Percentiles rank a stretch among this genome's conserved stretches.
phyloP scores from a whole-genome alignment of 2,113 vertebrate species.

The Corapipo altera region DNA sequence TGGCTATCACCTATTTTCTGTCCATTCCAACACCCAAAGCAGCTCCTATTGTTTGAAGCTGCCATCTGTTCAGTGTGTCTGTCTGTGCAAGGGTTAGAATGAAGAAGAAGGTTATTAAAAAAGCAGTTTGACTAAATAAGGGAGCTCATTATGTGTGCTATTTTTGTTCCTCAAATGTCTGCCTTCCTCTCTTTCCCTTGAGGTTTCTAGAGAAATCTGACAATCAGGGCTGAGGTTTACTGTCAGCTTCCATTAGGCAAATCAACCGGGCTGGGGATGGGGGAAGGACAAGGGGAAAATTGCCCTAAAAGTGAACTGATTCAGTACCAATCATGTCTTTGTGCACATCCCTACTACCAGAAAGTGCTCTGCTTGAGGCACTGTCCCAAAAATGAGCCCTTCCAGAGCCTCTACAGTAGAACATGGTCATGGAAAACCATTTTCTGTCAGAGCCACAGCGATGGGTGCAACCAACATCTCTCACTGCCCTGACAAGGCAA shows the following conservation, averaged over 20 bases:
- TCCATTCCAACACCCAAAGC: neutral
- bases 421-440: accelerated
- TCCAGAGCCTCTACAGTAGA: neutral
- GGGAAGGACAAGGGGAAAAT: slow-evolving; percentile 16
- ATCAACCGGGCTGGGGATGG: slow-evolving; percentile 30
- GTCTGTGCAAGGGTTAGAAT: neutral
- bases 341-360: neutral
- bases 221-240: slow-evolving; percentile 71
- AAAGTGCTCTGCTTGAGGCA: neutral
- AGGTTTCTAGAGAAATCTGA: slow-evolving; percentile 72
- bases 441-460: neutral
- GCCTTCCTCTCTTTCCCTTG: slow-evolving; percentile 52
- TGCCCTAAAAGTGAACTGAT: slow-evolving; percentile 62
- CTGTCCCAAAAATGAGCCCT: neutral
- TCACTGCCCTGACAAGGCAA: neutral
- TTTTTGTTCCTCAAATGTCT: slow-evolving; percentile 72
- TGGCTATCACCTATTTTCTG: neutral
- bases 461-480: neutral
- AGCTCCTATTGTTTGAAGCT: neutral
- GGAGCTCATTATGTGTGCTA: slow-evolving; percentile 71
- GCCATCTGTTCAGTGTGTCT: neutral
- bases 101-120: slow-evolving; percentile 45
- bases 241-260: slow-evolving; percentile 78
- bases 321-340: slow-evolving; percentile 17
- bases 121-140: slow-evolving; percentile 69